A percentile compares a stretch with the other conserved stretches of the same genome.
These are phyloP conservation scores for Patella caerulea DNA, from an alignment of 2,888 invertebrate genomes.

Conservation along the genomic window DNA sequence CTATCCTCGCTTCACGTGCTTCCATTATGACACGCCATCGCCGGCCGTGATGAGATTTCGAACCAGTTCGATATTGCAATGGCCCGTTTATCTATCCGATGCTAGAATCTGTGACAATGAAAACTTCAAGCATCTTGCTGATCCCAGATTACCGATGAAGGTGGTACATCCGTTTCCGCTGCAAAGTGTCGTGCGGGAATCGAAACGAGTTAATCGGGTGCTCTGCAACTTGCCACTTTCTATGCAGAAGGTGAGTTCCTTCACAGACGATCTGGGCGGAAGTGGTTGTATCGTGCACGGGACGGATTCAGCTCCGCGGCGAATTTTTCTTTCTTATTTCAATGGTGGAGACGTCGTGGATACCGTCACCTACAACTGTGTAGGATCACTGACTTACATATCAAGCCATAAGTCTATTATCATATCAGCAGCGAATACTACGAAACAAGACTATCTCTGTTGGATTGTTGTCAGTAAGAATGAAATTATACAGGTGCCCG, in stretches of 20 bases:
- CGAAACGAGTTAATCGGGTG: constrained; percentile 15
- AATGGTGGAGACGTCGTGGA: not conserved
- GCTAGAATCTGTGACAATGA: constrained; percentile 38
- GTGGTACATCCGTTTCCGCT: constrained; percentile 31
- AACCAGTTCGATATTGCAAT: constrained; percentile 34
- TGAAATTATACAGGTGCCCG: constrained; percentile 22
- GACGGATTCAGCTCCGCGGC: constrained; percentile 13
- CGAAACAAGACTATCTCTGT: constrained; percentile 32
- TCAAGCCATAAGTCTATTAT: constrained; percentile 24
- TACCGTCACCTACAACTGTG: constrained; percentile 21
- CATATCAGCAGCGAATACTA: constrained; percentile 16
- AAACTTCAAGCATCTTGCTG: constrained; percentile 41
- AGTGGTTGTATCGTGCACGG: constrained; percentile 24
- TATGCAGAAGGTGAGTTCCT: constrained; percentile 17
- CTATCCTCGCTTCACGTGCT: constrained; percentile 44
- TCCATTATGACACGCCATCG: constrained; percentile 42
- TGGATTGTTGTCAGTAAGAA: constrained; percentile 30
- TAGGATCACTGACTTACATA: constrained; percentile 29
- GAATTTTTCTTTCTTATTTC: constrained; percentile 17
- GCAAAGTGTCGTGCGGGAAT: constrained; percentile 32
- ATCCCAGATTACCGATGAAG: constrained; percentile 31
- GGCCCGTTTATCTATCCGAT: constrained; percentile 40
- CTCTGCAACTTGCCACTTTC: constrained; percentile 27
- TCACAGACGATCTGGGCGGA: constrained; percentile 22
- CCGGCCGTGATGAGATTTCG: constrained; percentile 37